Conservation (phyloP, 2,888 invertebrate species). For the Maniola hyperantus region DNA sequence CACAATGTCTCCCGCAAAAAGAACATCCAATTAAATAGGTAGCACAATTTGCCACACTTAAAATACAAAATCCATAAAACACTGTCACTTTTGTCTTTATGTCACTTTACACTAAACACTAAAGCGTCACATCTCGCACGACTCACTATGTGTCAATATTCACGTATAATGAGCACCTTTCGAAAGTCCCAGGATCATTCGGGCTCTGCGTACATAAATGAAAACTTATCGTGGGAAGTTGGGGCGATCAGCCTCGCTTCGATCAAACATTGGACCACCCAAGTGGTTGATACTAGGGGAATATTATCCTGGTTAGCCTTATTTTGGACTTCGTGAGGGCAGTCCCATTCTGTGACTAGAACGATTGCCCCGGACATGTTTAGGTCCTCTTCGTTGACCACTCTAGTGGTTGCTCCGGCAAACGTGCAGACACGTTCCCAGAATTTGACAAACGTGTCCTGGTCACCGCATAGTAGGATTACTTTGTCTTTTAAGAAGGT, state of each 20-base stretch:
- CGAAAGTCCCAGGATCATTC: slow-evolving; percentile 81
- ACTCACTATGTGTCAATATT: slow-evolving; percentile 68
- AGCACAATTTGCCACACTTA: neutral
- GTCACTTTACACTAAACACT: slow-evolving; percentile 40
- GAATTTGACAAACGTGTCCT: slow-evolving; percentile 81
- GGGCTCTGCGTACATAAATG: slow-evolving; percentile 78
- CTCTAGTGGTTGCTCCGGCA: slow-evolving; percentile 78
- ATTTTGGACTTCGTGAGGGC: slow-evolving; percentile 80
- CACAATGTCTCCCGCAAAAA: too few relatives aligned
- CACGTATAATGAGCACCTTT: slow-evolving; percentile 77
- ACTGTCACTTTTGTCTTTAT: neutral
- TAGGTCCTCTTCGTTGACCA: slow-evolving; percentile 73
- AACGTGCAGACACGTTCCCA: slow-evolving; percentile 84
- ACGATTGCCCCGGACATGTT: slow-evolving; percentile 74
- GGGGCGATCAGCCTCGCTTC: slow-evolving; percentile 80
- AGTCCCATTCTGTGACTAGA: slow-evolving; percentile 84
- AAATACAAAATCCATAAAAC: neutral
- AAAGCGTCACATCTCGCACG: slow-evolving; percentile 45
- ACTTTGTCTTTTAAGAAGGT: slow-evolving; percentile 77
- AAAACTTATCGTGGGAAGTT: slow-evolving; percentile 78
- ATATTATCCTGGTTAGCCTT: slow-evolving; percentile 82
- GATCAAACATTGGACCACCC: slow-evolving; percentile 87
- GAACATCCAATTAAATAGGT: too few relatives aligned
- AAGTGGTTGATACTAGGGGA: slow-evolving; percentile 86
- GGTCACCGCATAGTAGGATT: slow-evolving; percentile 77